Percentiles rank a stretch among this genome's conserved stretches.
These are phyloP conservation scores for Mus spicilegus DNA, from an alignment of 2,113 vertebrate genomes.

Conservation along the genomic window DNA sequence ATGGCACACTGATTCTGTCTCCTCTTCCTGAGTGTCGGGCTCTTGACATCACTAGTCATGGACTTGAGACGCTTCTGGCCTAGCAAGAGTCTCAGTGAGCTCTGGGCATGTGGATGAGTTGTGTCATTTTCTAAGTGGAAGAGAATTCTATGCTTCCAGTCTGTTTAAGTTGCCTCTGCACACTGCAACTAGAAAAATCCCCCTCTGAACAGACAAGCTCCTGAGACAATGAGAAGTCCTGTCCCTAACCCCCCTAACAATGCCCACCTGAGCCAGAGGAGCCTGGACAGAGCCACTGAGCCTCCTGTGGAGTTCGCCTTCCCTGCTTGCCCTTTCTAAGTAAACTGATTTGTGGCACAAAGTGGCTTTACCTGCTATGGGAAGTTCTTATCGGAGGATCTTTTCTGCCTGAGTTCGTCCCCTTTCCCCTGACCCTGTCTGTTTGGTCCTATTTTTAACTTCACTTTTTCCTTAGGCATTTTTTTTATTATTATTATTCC, in stretches of 20 bases:
- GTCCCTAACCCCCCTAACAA: background rate
- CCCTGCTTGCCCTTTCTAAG: background rate
- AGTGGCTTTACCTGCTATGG: background rate
- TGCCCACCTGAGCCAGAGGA: conserved; percentile 23
- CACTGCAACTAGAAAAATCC: conserved; percentile 66
- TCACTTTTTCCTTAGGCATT: conserved; percentile 53
- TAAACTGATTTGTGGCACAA: conserved; percentile 8
- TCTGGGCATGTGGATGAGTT: conserved; percentile 74
- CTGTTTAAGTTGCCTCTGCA: conserved; percentile 67
- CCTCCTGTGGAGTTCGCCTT: conserved; percentile 41
- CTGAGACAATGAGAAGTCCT: background rate
- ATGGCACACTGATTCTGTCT: background rate
- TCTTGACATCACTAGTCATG: background rate
- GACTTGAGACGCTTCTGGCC: conserved; percentile 67
- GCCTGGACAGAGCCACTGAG: fast-evolving
- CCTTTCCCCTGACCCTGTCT: background rate
- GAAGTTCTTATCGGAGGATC: conserved; percentile 54
- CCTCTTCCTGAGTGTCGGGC: background rate
- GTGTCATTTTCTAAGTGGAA: conserved; percentile 81
- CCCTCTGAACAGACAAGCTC: conserved; percentile 45
- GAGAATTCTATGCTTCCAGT: conserved; percentile 54
- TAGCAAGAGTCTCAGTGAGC: conserved; percentile 63
- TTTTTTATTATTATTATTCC: conserved; percentile 31
- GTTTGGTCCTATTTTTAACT: conserved; percentile 59
- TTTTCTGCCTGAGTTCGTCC: conserved; percentile 27